Conservation (phyloP, 2,797 vertebrate genomes). For the Amniataba percoides region DNA sequence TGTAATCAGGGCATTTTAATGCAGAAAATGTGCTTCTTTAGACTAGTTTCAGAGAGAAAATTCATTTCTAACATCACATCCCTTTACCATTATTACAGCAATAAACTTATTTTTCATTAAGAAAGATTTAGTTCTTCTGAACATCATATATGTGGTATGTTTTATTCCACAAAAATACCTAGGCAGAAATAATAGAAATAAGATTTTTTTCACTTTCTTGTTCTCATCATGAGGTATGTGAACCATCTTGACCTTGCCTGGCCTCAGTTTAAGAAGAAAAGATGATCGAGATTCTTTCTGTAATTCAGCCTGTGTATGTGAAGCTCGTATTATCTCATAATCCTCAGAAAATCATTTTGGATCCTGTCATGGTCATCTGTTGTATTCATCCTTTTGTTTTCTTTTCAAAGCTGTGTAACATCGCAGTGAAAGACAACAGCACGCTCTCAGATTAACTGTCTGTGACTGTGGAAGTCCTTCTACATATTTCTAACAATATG, state of each 20-base stretch:
- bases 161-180: not conserved
- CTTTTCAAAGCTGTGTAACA: constrained; percentile 9
- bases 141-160: not conserved
- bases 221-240: not conserved
- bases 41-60: not conserved
- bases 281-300: not conserved
- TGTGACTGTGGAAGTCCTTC: not conserved
- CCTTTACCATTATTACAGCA: not conserved
- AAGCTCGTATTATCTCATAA: constrained; percentile 7
- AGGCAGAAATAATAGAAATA: not conserved
- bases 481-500: constrained; percentile 1
- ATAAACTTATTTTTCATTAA: not conserved
- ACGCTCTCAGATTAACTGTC: not conserved
- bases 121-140: not conserved
- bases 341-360: constrained; percentile 12
- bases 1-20: not conserved
- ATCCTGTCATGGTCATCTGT: constrained; percentile 7
- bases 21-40: not conserved
- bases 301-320: not conserved
- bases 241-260: not conserved
- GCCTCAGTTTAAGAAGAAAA: not conserved
- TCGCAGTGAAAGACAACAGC: not conserved
- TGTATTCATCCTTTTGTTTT: constrained; percentile 13
- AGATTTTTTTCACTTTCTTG: not conserved
- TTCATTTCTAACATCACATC: not conserved